phyloP scores from a whole-genome alignment of 2,888 invertebrate species.

The Girardia tigrina region DNA sequence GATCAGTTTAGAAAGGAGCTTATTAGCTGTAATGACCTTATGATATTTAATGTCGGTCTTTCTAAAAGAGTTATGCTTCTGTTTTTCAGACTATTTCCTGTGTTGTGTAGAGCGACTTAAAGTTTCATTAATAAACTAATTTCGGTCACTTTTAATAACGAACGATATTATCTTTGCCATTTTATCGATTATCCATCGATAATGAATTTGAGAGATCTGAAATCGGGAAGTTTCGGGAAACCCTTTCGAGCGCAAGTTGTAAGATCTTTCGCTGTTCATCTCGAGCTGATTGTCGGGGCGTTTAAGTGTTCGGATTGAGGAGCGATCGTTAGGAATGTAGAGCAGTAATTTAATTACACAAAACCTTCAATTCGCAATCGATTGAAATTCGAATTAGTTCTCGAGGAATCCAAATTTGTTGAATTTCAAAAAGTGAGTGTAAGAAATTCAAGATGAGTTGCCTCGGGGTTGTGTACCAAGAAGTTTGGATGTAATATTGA shows the following conservation, averaged over 20 bases:
- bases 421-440: constrained; percentile 96
- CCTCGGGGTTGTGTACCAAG: constrained; percentile 90
- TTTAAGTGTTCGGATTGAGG: constrained; percentile 91
- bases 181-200: constrained; percentile 32
- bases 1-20: not conserved
- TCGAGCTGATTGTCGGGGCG: constrained; percentile 70
- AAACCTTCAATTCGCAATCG: no score
- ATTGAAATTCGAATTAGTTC: constrained; percentile 71
- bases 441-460: constrained; percentile 89
- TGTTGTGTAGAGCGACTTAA: constrained; percentile 33
- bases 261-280: constrained; percentile 94
- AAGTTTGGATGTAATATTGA: constrained; percentile 73
- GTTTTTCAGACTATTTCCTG: constrained; percentile 31
- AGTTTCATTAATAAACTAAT: constrained; percentile 32
- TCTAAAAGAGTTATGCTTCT: not conserved
- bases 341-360: constrained; percentile 81
- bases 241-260: constrained; percentile 79
- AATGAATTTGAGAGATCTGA: constrained; percentile 30
- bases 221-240: constrained; percentile 61
- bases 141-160: constrained; percentile 29
- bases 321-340: constrained; percentile 66
- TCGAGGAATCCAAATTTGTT: constrained; percentile 81
- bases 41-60: not conserved
- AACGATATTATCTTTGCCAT: constrained; percentile 29
- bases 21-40: not conserved